Conservation (phyloP, 1,140 invertebrate genomes). For the Proctacanthus coquilletti region DNA sequence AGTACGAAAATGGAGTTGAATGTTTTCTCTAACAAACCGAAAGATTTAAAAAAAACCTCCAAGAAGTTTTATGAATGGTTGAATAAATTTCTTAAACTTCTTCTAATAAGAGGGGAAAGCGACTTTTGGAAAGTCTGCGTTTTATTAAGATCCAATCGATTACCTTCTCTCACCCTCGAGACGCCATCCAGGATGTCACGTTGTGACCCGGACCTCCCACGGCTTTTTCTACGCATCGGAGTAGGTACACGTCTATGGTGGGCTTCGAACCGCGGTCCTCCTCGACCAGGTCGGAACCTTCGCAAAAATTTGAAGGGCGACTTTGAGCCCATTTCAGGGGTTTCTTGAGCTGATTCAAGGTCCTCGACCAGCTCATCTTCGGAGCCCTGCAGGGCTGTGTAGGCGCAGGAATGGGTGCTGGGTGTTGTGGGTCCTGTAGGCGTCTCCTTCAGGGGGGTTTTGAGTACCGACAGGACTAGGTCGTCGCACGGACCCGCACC, state of each 20-base stretch:
- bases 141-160: no score
- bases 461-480: slow-evolving; percentile 41
- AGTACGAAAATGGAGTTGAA: no score
- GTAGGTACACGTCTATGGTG: slow-evolving; percentile 43
- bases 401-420: slow-evolving; percentile 11
- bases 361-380: slow-evolving; percentile 30
- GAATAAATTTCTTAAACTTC: no score
- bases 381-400: slow-evolving; percentile 28
- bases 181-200: slow-evolving; percentile 6
- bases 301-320: slow-evolving; percentile 32
- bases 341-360: slow-evolving; percentile 9
- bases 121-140: no score
- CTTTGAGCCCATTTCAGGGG: slow-evolving; percentile 12
- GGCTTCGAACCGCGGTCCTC: slow-evolving; percentile 35
- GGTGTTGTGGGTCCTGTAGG: background rate
- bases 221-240: slow-evolving; percentile 37
- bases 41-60: no score
- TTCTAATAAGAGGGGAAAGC: no score
- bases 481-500: slow-evolving; percentile 32
- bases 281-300: slow-evolving; percentile 26
- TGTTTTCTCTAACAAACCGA: no score
- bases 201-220: slow-evolving; percentile 17
- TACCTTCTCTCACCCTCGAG: background rate
- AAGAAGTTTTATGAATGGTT: no score
- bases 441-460: slow-evolving; percentile 32